Evolutionary conservation across 2,888 invertebrate species (phyloP), one percentile per base, ranked within the genome.

Genomic region (Phymatocera aterrima): DNA sequence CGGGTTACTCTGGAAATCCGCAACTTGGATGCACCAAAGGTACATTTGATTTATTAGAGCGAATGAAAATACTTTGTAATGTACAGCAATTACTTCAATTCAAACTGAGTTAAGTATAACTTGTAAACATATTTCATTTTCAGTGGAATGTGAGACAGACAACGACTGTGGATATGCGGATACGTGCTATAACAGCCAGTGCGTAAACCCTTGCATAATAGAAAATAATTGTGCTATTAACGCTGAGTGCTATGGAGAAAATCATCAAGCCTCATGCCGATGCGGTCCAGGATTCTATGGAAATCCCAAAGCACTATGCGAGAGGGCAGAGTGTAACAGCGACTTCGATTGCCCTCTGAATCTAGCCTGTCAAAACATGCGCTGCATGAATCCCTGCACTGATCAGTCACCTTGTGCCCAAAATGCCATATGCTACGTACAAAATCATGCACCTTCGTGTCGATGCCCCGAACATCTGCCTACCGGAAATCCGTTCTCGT

Each of bases 1-100:
- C 94, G 48, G 97, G 96, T 72, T 97, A 94, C 90, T 96, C 96
- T 54, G 97, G 97, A 87, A 96, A 97, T 90, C 96, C 97, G 24
- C 96, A 96, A 91, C 92, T 93, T 78, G 96, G 96, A 72, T 97
- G 97, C 87, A 92, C 93, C 34, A 95, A 96, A 92, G 93, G 94
- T 94, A 92, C 28, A 43, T 21, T 37, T 37, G 6, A 21, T 64
- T 64, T 12, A n/a, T 3, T 37, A 18, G 34, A 64, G 24, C 6
- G 1, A 72, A 12, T 12, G 15, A 18, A 31, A n/a, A 5, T 5
- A 37, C 12, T 64, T 64, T 18, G 24, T 12, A 60, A 60, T 6
- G n/a, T 37, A 60, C 18, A 60, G 18, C 60, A 60, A 24, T 28
- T 8, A 4, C 2, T 68, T 46, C 5, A 6, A 68, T 21, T 21